A percentile compares a stretch with the other conserved stretches of the same genome.
These are phyloP conservation scores for Adelognathus sp. DNA, from an alignment of 2,888 invertebrate genomes.

Conservation along the genomic window DNA sequence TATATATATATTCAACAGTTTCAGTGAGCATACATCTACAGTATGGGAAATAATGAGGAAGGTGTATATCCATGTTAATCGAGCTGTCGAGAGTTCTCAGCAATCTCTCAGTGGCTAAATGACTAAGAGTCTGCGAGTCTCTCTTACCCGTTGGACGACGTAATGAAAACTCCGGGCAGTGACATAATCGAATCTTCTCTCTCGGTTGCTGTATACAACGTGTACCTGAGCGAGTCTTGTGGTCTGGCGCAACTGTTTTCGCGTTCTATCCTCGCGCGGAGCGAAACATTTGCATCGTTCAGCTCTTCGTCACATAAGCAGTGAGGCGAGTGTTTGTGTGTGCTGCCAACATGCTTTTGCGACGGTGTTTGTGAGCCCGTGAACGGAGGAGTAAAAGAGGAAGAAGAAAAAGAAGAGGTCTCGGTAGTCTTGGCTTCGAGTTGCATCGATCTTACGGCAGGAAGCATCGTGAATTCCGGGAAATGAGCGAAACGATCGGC, in stretches of 20 bases:
- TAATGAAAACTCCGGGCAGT: conserved; percentile 47
- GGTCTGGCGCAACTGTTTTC: conserved; percentile 23
- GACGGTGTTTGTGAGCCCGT: background rate
- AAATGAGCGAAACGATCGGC: conserved; percentile 61
- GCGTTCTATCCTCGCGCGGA: conserved; percentile 6
- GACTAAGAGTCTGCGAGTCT: background rate
- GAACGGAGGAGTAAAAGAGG: background rate
- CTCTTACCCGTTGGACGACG: conserved; percentile 14
- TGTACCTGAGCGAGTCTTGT: conserved; percentile 16
- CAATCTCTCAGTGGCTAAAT: conserved; percentile 23
- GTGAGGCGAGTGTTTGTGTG: background rate
- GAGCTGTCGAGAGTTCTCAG: conserved; percentile 47
- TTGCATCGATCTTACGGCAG: conserved; percentile 56
- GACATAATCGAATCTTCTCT: conserved; percentile 50
- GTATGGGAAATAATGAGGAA: conserved; percentile 41
- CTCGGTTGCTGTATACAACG: background rate
- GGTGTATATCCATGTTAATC: conserved; percentile 45
- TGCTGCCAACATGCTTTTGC: background rate
- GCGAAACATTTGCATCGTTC: conserved; percentile 31
- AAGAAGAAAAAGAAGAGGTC: conserved; percentile 18
- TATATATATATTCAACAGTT: background rate
- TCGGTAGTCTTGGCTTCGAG: conserved; percentile 15
- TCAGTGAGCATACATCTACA: background rate
- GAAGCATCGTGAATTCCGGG: conserved; percentile 62
- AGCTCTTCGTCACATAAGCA: conserved; percentile 10